phyloP scores from a whole-genome alignment of 2,888 invertebrate genomes.

The Callyntrura sp. region DNA sequence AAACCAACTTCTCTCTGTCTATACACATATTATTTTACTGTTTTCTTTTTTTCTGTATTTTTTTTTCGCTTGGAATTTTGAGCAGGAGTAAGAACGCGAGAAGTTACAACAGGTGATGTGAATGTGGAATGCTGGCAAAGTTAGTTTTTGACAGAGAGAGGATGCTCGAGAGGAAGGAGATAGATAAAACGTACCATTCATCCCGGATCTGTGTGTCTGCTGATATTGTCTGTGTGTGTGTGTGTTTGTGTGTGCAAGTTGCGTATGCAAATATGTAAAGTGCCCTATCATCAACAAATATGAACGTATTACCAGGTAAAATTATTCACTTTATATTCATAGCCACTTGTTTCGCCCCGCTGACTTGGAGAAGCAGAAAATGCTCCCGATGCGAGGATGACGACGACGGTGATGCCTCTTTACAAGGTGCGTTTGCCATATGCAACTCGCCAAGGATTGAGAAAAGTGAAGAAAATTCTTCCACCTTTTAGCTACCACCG shows the following conservation, averaged over 20 bases:
- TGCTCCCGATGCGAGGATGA: constrained; percentile 18
- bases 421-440: constrained; percentile 53
- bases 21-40: neutral
- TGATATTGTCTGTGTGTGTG: constrained; percentile 3
- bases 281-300: constrained; percentile 51
- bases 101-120: constrained; percentile 51
- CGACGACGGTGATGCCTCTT: too few species aligned
- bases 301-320: constrained; percentile 34
- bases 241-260: neutral
- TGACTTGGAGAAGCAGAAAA: constrained; percentile 58
- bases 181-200: constrained; percentile 55
- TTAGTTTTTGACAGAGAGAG: constrained; percentile 64
- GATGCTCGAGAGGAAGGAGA: constrained; percentile 57
- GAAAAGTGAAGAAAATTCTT: neutral
- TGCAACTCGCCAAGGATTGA: neutral
- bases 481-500: neutral
- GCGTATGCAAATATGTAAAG: constrained; percentile 45
- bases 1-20: neutral
- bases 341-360: constrained; percentile 71
- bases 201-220: constrained; percentile 68
- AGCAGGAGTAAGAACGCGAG: constrained; percentile 2
- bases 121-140: constrained; percentile 36
- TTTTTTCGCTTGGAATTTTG: constrained; percentile 36
- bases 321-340: constrained; percentile 65
- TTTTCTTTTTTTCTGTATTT: neutral